A percentile compares a stretch with the other conserved stretches of the same genome.
Conservation (phyloP, 53 echinoderm and acorn worm species). For the Glandiceps talaboti region DNA sequence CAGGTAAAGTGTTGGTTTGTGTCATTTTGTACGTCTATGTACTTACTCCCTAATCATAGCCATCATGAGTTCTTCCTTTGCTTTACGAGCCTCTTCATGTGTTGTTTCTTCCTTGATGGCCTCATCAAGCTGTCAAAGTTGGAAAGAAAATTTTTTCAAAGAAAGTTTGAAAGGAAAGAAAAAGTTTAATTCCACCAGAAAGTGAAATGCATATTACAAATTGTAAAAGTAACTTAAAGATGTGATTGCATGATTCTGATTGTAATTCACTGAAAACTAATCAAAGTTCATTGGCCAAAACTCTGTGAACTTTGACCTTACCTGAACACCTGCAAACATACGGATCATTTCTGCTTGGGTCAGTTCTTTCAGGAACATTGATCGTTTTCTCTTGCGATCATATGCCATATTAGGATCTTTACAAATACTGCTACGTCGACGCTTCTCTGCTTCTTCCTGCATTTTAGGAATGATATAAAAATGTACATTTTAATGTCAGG, state of each 20-base stretch:
- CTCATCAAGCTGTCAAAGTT: not conserved
- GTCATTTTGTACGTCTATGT: no score
- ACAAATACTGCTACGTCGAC: slow-evolving; percentile 37
- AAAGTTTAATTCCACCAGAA: no score
- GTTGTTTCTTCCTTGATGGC: not conserved
- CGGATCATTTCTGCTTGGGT: slow-evolving; percentile 63
- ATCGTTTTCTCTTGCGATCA: slow-evolving; percentile 19
- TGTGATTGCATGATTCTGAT: not conserved
- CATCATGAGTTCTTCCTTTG: not conserved
- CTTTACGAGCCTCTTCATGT: not conserved
- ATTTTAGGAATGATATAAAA: not conserved
- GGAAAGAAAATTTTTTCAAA: no score
- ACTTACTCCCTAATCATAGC: not conserved
- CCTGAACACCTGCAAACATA: slow-evolving; percentile 61
- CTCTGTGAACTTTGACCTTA: no score
- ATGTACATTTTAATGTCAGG: not conserved
- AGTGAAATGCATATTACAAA: not conserved
- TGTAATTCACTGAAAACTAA: no score
- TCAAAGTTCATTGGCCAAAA: no score
- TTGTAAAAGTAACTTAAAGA: not conserved
- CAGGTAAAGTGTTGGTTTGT: no score
- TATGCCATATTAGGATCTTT: slow-evolving; percentile 5
- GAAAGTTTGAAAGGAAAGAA: no score
- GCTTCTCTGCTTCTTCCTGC: slow-evolving; percentile 82
- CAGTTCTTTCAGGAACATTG: slow-evolving; percentile 38